Percentiles rank a stretch among this genome's conserved stretches.
Conservation (phyloP, 2,113 vertebrate species). For the Drymodes brunneopygia region DNA sequence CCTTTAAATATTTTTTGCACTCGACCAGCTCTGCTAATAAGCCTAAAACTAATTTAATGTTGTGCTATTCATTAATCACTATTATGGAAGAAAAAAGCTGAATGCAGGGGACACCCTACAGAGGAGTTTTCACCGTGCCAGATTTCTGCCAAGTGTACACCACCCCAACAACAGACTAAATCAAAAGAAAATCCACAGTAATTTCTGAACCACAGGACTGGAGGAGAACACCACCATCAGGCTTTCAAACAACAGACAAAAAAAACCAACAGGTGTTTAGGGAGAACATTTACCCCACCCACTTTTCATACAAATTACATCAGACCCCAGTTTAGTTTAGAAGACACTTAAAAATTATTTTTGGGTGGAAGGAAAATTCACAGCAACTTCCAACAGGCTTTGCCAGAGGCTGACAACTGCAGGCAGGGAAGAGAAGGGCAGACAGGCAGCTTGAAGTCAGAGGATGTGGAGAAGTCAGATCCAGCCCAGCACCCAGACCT, state of each 20-base stretch:
- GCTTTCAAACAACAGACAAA: not conserved
- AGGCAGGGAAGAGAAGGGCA: not conserved
- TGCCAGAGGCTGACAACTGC: not conserved
- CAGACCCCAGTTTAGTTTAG: not conserved
- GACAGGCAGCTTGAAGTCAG: not conserved
- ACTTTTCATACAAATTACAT: not conserved
- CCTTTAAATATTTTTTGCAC: slow-evolving; percentile 6
- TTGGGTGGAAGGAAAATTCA: rapidly evolving
- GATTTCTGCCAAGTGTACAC: not conserved
- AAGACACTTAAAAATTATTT: not conserved
- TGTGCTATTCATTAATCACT: slow-evolving; percentile 21
- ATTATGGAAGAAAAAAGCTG: not conserved
- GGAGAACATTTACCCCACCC: not conserved
- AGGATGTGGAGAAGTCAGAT: not conserved
- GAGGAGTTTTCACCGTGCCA: not conserved
- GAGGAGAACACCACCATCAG: not conserved
- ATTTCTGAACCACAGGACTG: not conserved
- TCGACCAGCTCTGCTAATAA: not conserved
- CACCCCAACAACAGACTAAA: not conserved
- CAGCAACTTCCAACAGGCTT: not conserved
- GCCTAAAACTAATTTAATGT: not conserved
- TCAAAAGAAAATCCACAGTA: not conserved
- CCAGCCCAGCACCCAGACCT: not conserved
- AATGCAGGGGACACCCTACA: not conserved
- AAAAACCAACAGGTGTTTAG: not conserved